Evolutionary conservation across 2,888 invertebrate species (phyloP).

Genomic region (Malthinus flaveolus): DNA sequence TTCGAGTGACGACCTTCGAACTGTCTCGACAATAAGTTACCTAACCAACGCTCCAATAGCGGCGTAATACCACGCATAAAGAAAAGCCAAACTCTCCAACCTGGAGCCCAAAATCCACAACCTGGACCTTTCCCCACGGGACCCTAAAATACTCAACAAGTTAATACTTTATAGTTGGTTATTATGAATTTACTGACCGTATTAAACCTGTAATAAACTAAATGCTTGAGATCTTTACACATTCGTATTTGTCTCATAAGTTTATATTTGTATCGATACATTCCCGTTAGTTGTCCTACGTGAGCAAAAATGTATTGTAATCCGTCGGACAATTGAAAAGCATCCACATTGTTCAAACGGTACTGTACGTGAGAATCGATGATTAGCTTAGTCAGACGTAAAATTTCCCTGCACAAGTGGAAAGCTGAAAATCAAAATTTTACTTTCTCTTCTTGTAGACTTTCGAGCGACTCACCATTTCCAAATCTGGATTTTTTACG

Average conservation of each 20-base stretch:
- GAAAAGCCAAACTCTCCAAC: slow-evolving; percentile 99
- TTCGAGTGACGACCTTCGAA: slow-evolving; percentile 99
- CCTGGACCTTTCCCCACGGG: slow-evolving; percentile 99
- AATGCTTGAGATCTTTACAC: slow-evolving; percentile 99
- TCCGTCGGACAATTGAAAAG: slow-evolving; percentile 97
- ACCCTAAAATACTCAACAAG: slow-evolving; percentile 63
- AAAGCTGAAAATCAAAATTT: slow-evolving; percentile 70
- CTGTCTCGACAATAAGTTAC: slow-evolving; percentile 96
- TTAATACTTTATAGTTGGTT: too few species aligned
- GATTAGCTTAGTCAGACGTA: slow-evolving; percentile 96
- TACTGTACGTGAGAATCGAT: slow-evolving; percentile 99
- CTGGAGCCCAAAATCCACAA: slow-evolving; percentile 98
- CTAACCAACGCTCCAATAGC: slow-evolving; percentile 97
- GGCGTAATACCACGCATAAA: slow-evolving; percentile 99
- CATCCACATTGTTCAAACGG: slow-evolving; percentile 98
- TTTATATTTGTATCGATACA: slow-evolving; percentile 99
- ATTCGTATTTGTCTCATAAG: slow-evolving; percentile 98
- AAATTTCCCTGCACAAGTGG: slow-evolving; percentile 97
- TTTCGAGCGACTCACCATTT: slow-evolving; percentile 68
- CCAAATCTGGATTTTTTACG: slow-evolving; percentile 97
- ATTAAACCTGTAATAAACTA: slow-evolving; percentile 98
- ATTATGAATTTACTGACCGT: slow-evolving; percentile 67
- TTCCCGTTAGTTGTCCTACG: slow-evolving; percentile 98
- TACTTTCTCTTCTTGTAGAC: background rate
- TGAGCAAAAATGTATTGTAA: slow-evolving; percentile 99